A percentile compares a stretch with the other conserved stretches of the same genome.
These are phyloP conservation scores for Drosophila borborema DNA, from an alignment of 2,888 invertebrate genomes.

Conservation along the genomic window DNA sequence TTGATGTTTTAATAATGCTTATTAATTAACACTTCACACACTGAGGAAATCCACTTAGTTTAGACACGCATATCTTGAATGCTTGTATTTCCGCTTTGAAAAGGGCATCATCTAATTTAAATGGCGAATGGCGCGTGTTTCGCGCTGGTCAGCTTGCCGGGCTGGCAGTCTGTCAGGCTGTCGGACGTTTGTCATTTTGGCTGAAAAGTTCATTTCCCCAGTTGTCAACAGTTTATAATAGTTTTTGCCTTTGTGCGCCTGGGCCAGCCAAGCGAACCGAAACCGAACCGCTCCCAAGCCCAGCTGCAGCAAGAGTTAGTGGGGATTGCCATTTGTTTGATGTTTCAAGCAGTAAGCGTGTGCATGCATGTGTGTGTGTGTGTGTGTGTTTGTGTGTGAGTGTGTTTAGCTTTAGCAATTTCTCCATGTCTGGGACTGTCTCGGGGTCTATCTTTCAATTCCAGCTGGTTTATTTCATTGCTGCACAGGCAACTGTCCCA, in stretches of 20 bases:
- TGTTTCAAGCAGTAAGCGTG: constrained; percentile 41
- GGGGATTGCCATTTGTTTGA: constrained; percentile 61
- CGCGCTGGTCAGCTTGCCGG: constrained; percentile 18
- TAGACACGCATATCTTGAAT: not conserved
- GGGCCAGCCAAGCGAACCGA: constrained; percentile 38
- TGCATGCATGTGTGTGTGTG: constrained; percentile 3
- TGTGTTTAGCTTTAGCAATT: constrained; percentile 46
- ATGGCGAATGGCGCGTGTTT: constrained; percentile 9
- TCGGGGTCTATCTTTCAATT: constrained; percentile 62
- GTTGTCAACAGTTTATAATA: constrained; percentile 74
- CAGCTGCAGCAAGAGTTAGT: constrained; percentile 20
- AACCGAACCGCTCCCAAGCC: constrained; percentile 44
- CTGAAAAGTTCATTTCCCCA: constrained; percentile 74
- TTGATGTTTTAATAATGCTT: too few relatives aligned
- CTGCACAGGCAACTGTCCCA: constrained; percentile 59
- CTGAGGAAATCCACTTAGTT: not conserved
- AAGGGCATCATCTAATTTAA: constrained; percentile 15
- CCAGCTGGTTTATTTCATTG: constrained; percentile 76
- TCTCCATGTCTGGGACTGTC: constrained; percentile 47
- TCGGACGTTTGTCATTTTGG: constrained; percentile 64
- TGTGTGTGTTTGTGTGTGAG: too few relatives aligned
- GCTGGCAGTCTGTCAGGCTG: constrained; percentile 24
- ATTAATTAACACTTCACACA: not conserved
- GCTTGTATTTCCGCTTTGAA: not conserved
- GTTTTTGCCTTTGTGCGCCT: constrained; percentile 60